phyloP scores from a whole-genome alignment of 2,113 vertebrate species.

The Mionectes macconnelli region DNA sequence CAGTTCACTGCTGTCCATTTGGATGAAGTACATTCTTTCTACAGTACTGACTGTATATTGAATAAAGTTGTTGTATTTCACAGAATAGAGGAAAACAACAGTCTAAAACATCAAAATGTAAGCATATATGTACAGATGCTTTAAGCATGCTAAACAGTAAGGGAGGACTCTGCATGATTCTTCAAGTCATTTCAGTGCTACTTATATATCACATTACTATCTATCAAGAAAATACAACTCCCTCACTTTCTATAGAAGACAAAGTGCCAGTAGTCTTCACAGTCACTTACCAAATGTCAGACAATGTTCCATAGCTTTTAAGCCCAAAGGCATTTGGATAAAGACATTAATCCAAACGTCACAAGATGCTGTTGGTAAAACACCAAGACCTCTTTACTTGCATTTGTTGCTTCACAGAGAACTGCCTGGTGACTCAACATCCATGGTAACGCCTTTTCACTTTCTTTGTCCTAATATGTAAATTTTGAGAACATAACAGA shows the following conservation, averaged over 20 bases:
- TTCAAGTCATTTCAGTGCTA: neutral
- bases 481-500: neutral
- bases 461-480: neutral
- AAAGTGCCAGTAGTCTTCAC: neutral
- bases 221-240: neutral
- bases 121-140: neutral
- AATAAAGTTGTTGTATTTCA: neutral
- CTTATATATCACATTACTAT: neutral
- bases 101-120: neutral
- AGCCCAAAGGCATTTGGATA: neutral
- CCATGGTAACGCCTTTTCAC: neutral
- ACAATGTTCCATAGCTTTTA: neutral
- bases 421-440: neutral
- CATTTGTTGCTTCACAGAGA: neutral
- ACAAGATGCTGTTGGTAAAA: neutral
- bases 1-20: neutral
- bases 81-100: neutral
- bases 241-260: neutral
- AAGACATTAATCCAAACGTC: neutral
- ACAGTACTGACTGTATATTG: neutral
- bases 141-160: neutral
- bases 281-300: neutral
- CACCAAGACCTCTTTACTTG: neutral
- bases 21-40: neutral
- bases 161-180: neutral